Evolutionary conservation across 2,888 invertebrate genomes (phyloP), one percentile per base, ranked within the genome.

Genomic region (Ptycholaimellus sp.): DNA sequence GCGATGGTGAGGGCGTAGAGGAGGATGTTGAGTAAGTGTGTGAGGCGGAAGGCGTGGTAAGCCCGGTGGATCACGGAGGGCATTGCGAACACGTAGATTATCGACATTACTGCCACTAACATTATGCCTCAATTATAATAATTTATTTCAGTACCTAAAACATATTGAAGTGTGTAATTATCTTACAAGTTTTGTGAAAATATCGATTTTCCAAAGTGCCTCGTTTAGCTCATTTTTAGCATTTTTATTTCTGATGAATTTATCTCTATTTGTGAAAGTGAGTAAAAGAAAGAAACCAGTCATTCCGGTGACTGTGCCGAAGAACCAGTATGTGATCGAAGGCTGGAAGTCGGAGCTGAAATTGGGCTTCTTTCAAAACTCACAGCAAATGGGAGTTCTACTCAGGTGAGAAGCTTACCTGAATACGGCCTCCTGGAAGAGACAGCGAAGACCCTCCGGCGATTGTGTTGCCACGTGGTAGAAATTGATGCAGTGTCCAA

Each of bases 391-490:
- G 13, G 25, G 6, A 13, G 13, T 6, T 25, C n/a, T n/a, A n/a
- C n/a, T n/a, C 0, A 81, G 78, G 55, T 85, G 85, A 0, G 83
- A 65, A 2, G 83, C 53, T 21, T 29, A 52, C 51, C 51, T 52
- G 55, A 90, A 87, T 49, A 80, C 76, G 7, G 90, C 75, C 61
- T 90, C 87, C 46, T 78, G 76, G 2, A 87, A 87, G 5, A 90
- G 67, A 55, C 87, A 90, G 23, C 76, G 70, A 2, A 90, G 63
- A 60, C 90, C 81, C 52, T 82, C 83, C 2, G 83, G 69, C 0
- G 85, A 82, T 55, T 90, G 90, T 0, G 85, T 87, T 3, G 83
- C 83, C 0, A 90, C 79, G 55, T 90, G 87, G 59, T 90, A 90
- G 62, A 90, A 90, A 62, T 90, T 90, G 23, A 90, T 80, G 57